Base-by-base conservation (phyloP, 2,888 invertebrate species). In the Ormyrus pomaceus region DNA sequence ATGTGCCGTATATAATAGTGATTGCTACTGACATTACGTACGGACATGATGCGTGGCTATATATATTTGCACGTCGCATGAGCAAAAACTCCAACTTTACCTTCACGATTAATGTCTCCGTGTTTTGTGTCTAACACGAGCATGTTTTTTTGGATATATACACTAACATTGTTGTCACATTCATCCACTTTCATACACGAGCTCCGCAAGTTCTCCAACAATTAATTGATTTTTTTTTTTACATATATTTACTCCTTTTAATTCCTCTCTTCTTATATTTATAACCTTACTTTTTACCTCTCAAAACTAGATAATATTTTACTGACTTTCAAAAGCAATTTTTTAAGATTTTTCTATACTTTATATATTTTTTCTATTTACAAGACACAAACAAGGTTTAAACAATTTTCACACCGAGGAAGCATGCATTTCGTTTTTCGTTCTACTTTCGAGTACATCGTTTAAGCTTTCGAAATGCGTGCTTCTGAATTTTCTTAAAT, bases 151-250 rank as follows among this genome's bases (percentile, higher is more conserved):
- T 34, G 34, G 34, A 34, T 74, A 19, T 69, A 53, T 11, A 79
- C 61, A 72, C 62, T 81, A 76, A 79, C 45, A 69, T 61, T 75
- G 2, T 51, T 68, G 19, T 69, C 68, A 79, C 64, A 76, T 69
- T 78, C 78, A 79, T 76, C 64, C 61, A 78, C 75, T 76, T 69
- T 79, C 78, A 79, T 79, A 76, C 70, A 76, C 70, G 50, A 51
- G 56, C 46, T 78, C 69, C 70, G 59, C 74, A 79, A 76, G 13
- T 74, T 75, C 5, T 75, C 70, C 71, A n/a, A 78, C 11, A 48
- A 66, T 68, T 34, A 13, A 72, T 62, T 73, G 56, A 66, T 64
- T 66, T 61, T 61, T 64, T 66, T 61, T 61, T 56, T 66, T 45
- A 70, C 11, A 53, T 68, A 19, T 50, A 46, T 77, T 71, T 66